These are phyloP conservation scores for Puntigrus tetrazona DNA, from an alignment of 2,113 vertebrate species.

Conservation along the genomic window DNA sequence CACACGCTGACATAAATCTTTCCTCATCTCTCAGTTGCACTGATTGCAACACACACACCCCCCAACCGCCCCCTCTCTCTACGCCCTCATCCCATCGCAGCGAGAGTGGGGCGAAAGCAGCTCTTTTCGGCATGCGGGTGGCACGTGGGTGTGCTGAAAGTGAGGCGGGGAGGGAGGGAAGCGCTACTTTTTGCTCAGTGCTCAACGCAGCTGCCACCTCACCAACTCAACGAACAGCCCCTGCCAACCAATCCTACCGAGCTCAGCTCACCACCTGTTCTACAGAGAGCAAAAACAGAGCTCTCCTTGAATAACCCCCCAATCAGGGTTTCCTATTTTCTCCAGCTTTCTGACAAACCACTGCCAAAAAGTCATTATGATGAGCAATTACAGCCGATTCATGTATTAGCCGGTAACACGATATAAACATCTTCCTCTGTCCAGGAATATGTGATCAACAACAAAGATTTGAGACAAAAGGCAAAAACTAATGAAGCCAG, in stretches of 20 bases:
- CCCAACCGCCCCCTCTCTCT: background rate
- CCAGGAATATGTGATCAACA: background rate
- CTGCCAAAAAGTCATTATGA: background rate
- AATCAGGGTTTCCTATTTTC: conserved; percentile 6
- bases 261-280: conserved; percentile 60
- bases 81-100: conserved; percentile 1
- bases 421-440: background rate
- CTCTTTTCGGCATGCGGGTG: conserved; percentile 32
- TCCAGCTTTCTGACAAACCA: conserved; percentile 29
- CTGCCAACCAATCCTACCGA: conserved; percentile 40
- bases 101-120: conserved; percentile 24
- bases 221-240: conserved; percentile 48
- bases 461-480: background rate
- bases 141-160: conserved; percentile 44
- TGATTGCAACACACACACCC: conserved; percentile 16
- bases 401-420: background rate
- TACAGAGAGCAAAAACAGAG: conserved; percentile 32
- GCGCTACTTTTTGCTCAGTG: conserved; percentile 51
- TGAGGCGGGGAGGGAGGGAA: conserved; percentile 1
- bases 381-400: background rate
- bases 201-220: conserved; percentile 33
- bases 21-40: conserved; percentile 15
- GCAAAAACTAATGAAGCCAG: background rate
- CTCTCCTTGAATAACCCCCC: conserved; percentile 31
- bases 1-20: conserved; percentile 12